Percentiles rank a stretch among this genome's conserved stretches.
Evolutionary conservation across 2,113 vertebrate genomes (phyloP).

Genomic region (Aviceda subcristata): DNA sequence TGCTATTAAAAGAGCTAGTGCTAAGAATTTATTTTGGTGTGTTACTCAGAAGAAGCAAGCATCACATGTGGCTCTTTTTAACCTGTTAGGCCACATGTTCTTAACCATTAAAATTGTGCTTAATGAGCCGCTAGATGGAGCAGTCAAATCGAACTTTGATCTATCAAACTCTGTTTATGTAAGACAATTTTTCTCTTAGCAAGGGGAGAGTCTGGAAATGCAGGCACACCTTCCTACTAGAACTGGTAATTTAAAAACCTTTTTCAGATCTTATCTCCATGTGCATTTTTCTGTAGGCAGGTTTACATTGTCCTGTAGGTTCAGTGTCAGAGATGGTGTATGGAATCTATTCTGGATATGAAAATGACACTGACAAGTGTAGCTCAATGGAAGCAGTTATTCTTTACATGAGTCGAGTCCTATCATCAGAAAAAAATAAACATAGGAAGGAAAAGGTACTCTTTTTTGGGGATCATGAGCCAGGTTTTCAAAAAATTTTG

Average conservation of each 20-base stretch:
- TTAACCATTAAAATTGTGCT: background rate
- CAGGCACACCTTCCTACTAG: background rate
- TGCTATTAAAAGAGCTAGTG: background rate
- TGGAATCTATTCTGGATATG: background rate
- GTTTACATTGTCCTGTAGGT: background rate
- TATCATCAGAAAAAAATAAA: background rate
- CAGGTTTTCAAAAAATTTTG: background rate
- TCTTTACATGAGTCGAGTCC: background rate
- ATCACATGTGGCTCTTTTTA: fast-evolving
- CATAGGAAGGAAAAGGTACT: background rate
- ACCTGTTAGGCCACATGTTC: background rate
- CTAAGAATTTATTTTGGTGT: background rate
- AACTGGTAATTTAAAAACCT: background rate
- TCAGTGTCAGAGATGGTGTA: background rate
- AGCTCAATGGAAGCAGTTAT: background rate
- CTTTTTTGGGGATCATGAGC: background rate
- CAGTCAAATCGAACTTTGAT: background rate
- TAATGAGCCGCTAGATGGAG: constrained; percentile 31
- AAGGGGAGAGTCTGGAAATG: background rate
- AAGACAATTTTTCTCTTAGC: background rate
- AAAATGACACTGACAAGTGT: background rate
- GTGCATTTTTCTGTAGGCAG: background rate
- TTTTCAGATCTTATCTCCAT: background rate
- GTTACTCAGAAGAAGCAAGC: background rate
- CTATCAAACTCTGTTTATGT: background rate